Conservation (phyloP, 2,113 vertebrate genomes). For the Sardina pilchardus region DNA sequence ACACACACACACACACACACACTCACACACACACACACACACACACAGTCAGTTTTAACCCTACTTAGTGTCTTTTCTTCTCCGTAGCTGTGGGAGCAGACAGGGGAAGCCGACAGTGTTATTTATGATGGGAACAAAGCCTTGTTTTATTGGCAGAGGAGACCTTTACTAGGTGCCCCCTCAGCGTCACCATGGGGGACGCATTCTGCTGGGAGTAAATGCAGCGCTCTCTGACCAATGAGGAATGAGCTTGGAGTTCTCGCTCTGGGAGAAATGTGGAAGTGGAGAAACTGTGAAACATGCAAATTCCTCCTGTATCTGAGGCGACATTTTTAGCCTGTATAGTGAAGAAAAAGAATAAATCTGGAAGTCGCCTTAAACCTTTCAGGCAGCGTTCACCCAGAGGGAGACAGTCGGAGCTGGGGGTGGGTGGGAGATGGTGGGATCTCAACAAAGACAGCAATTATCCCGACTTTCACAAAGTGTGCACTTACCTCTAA, state of each 20-base stretch:
- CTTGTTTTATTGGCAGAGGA: slow-evolving; percentile 43
- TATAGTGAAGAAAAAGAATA: not conserved
- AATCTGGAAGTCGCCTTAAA: slow-evolving; percentile 20
- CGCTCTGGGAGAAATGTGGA: not conserved
- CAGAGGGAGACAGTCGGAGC: slow-evolving; percentile 13
- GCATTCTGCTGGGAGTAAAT: slow-evolving; percentile 44
- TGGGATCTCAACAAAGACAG: slow-evolving; percentile 33
- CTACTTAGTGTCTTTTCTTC: not conserved
- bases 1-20: too few species aligned
- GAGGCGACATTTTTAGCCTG: not conserved
- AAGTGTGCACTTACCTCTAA: slow-evolving; percentile 31
- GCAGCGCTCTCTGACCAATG: slow-evolving; percentile 22
- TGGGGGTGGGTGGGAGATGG: not conserved
- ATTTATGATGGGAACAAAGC: slow-evolving; percentile 55
- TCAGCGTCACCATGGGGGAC: slow-evolving; percentile 50
- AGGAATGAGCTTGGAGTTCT: slow-evolving; percentile 29
- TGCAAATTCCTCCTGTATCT: not conserved
- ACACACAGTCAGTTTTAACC: not conserved
- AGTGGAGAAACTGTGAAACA: not conserved
- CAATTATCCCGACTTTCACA: slow-evolving; percentile 54
- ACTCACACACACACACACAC: too few species aligned
- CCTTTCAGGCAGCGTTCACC: not conserved
- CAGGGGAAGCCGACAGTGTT: not conserved
- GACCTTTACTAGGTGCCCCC: slow-evolving; percentile 39
- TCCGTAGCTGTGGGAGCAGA: not conserved